Base-by-base conservation (phyloP, 2,888 invertebrate species). In the Opisthograptis luteolata region DNA sequence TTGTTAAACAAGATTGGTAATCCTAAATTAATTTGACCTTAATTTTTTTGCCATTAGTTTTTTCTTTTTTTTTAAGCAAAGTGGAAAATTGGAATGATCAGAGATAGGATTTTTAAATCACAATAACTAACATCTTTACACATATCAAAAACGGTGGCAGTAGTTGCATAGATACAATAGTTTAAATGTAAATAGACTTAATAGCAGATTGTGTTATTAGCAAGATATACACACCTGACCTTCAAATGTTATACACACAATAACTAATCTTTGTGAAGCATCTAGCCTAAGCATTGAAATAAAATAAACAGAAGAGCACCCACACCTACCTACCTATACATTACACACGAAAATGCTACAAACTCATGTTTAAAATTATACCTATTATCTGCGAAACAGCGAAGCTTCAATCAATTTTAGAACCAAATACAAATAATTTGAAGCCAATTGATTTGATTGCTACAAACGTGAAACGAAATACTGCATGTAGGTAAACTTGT, bases 161-260 rank as follows among this genome's bases (percentile, higher is more conserved):
- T 22, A 28, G 17, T 14, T 37, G 15, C 4, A 30, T n/a, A 30
- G 25, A 24, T 35, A 9, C 27, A 58, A 50, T 28, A 51, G 30
- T 22, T 40, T 41, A 34, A 50, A 56, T 41, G 28, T 46, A 35
- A 25, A 41, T 52, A 40, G 30, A 55, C 4, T 27, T 41, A 41
- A 54, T 54, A 44, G 51, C 48, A 48, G 48, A 41, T 19, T 2
- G 13, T 40, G 35, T 36, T 55, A 54, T 49, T 49, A 40, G 47
- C 47, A 49, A 46, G 41, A 13, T 50, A 45, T 22, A 55, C 32
- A 30, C 17, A 44, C 10, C 14, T 54, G 40, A 57, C 66, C 68
- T 63, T 64, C 61, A 62, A 17, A 35, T 43, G 59, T 51, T 27
- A 54, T 50, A 19, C 45, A 53, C 36, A 62, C 50, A 59, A 51